Percentiles rank a stretch among this genome's conserved stretches.
Evolutionary conservation across 2,797 vertebrate species (phyloP).

Genomic region (Diplodus puntazzo): DNA sequence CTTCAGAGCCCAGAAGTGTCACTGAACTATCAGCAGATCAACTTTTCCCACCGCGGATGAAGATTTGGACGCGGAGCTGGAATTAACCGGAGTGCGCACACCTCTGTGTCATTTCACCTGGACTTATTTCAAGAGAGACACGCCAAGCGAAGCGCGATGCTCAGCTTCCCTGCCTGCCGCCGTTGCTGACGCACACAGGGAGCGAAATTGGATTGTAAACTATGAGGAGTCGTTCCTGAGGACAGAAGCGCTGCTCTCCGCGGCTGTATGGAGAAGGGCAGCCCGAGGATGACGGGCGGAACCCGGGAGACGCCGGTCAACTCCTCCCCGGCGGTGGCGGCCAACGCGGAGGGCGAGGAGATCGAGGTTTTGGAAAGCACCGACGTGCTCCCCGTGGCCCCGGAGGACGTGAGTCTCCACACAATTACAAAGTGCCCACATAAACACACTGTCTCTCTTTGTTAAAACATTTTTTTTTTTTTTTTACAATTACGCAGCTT

Average conservation of each 20-base stretch:
- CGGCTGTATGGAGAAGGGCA: conserved; percentile 70
- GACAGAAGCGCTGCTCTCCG: conserved; percentile 58
- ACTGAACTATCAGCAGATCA: conserved; percentile 42
- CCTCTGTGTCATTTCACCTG: conserved; percentile 15
- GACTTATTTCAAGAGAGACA: background rate
- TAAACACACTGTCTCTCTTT: background rate
- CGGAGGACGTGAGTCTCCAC: conserved; percentile 83
- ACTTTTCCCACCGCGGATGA: conserved; percentile 51
- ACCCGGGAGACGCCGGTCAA: conserved; percentile 82
- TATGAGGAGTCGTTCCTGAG: conserved; percentile 76
- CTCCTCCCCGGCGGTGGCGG: conserved; percentile 92
- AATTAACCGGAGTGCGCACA: conserved; percentile 15
- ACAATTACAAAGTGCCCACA: background rate
- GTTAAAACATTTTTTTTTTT: background rate
- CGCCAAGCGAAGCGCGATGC: conserved; percentile 36
- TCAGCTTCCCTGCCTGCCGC: background rate
- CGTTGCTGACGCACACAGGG: conserved; percentile 10
- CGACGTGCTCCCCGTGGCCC: conserved; percentile 83
- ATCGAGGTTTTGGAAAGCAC: conserved; percentile 94
- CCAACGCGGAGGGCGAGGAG: conserved; percentile 92
- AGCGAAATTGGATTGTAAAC: conserved; percentile 41
- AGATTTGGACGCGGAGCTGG: background rate
- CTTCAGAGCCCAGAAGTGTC: conserved; percentile 4
- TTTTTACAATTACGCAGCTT: conserved; percentile 4
- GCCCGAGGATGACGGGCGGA: conserved; percentile 84